These are phyloP conservation scores for Sisor rabdophorus DNA, from an alignment of 2,113 vertebrate genomes.

Conservation along the genomic window DNA sequence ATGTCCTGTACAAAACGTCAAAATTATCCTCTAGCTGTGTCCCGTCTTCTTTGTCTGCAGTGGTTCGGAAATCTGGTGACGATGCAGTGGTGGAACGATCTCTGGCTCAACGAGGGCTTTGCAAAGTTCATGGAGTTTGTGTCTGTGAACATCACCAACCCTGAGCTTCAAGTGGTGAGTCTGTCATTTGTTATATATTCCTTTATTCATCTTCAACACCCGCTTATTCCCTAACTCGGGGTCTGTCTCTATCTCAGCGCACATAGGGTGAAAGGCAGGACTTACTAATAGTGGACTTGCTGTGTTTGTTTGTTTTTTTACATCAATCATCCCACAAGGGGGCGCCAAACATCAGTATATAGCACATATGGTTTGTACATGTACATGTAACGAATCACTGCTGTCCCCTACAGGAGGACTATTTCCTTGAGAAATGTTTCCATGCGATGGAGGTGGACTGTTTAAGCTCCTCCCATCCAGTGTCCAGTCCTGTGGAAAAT, in stretches of 20 bases:
- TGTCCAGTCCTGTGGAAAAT: slow-evolving; percentile 82
- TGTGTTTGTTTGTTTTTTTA: too few relatives aligned
- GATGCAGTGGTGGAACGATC: slow-evolving; percentile 84
- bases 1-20: background rate
- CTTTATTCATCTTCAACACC: too few relatives aligned
- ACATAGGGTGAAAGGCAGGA: too few relatives aligned
- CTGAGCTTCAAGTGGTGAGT: slow-evolving; percentile 77
- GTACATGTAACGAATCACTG: background rate
- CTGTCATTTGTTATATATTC: too few relatives aligned
- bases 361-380: too few relatives aligned
- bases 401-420: slow-evolving; percentile 71
- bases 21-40: background rate
- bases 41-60: slow-evolving; percentile 51
- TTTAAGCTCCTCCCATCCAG: slow-evolving; percentile 83
- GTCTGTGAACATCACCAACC: slow-evolving; percentile 73
- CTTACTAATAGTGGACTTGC: too few relatives aligned
- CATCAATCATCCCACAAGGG: too few relatives aligned
- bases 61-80: slow-evolving; percentile 83
- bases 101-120: slow-evolving; percentile 82
- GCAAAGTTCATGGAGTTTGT: slow-evolving; percentile 80
- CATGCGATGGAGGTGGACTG: slow-evolving; percentile 83
- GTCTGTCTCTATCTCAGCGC: too few relatives aligned
- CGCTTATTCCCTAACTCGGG: too few relatives aligned
- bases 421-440: slow-evolving; percentile 82
- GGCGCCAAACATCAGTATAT: too few relatives aligned